Evolutionary conservation across 2,797 vertebrate species (phyloP), one percentile per base, ranked within the genome.

Genomic region (Ambastaia sidthimunki): DNA sequence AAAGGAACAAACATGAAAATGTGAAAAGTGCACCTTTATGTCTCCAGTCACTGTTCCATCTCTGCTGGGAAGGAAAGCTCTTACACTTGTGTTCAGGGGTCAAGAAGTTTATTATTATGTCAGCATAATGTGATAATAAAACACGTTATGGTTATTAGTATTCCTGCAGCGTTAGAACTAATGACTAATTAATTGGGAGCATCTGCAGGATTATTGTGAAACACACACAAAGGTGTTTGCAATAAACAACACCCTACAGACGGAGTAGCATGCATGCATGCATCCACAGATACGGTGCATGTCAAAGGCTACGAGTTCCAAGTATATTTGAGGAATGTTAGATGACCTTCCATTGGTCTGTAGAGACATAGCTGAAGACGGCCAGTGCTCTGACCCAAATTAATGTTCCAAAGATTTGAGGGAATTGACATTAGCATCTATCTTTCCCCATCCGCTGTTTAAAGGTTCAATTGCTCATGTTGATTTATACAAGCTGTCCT

Each of bases 401-500:
- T 72, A 74, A 71, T 57, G 59, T 54, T 44, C 47, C 55, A 12
- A 15, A 19, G 47, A 3, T 57, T 74, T 21, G 71, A 79, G 78
- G 63, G 80, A 85, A 84, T 69, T 77, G 80, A 84, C 74, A 82
- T 71, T 60, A 65, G 50, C 63, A 68, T 12, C 50, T 66, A 78
- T 74, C 68, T 75, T 55, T 84, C 55, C 81, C 88, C 83, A 85
- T 82, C 78, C 72, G 78, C 74, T 34, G 55, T 83, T 74, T 80
- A 75, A 78, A 80, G 71, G 57, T 72, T 84, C 79, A 71, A 76
- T 76, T 82, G 34, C 67, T 85, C 3, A 50, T 57, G 83, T 74
- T 87, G 85, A 89, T 89, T 87, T 82, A 89, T 89, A 82, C 55
- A 50, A 2, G 55, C 66, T 73, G 79, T 87, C 85, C 54, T 23